These are phyloP conservation scores for Philereme transversata DNA, from an alignment of 2,888 invertebrate species.

Conservation along the genomic window DNA sequence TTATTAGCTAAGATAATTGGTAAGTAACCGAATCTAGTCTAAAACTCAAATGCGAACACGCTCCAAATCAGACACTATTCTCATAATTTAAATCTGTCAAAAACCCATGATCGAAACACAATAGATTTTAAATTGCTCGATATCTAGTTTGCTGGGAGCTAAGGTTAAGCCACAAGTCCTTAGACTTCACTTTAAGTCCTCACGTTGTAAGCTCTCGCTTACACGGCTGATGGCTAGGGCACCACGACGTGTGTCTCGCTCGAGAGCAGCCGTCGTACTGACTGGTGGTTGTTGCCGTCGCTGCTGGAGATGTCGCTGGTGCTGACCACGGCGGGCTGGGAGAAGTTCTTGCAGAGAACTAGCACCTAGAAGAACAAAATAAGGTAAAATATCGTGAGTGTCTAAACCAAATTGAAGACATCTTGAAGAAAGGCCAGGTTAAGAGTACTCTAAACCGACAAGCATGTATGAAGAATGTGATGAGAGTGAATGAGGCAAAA, in stretches of 20 bases:
- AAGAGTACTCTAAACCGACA: too few relatives aligned
- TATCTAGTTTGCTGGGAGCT: not conserved
- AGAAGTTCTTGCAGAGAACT: conserved; percentile 79
- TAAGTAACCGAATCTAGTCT: too few relatives aligned
- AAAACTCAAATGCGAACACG: too few relatives aligned
- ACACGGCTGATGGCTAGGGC: conserved; percentile 72
- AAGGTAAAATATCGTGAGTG: not conserved
- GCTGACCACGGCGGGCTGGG: conserved; percentile 71
- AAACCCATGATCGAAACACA: too few relatives aligned
- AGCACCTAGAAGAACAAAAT: conserved; percentile 55
- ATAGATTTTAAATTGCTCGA: too few relatives aligned
- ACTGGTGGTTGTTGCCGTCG: conserved; percentile 77
- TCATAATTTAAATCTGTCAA: too few relatives aligned
- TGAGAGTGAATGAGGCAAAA: too few relatives aligned
- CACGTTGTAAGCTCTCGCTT: conserved; percentile 46
- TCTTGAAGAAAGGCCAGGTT: too few relatives aligned
- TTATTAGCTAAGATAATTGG: too few relatives aligned
- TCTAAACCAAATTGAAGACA: too few relatives aligned
- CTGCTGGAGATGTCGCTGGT: conserved; percentile 79
- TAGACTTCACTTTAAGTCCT: conserved; percentile 1
- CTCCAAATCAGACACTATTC: too few relatives aligned
- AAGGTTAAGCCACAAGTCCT: conserved; percentile 2
- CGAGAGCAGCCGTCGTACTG: conserved; percentile 72
- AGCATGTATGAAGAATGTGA: too few relatives aligned
- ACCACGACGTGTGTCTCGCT: conserved; percentile 64